Evolutionary conservation across 2,797 vertebrate genomes (phyloP).

Genomic region (Argentina silus): DNA sequence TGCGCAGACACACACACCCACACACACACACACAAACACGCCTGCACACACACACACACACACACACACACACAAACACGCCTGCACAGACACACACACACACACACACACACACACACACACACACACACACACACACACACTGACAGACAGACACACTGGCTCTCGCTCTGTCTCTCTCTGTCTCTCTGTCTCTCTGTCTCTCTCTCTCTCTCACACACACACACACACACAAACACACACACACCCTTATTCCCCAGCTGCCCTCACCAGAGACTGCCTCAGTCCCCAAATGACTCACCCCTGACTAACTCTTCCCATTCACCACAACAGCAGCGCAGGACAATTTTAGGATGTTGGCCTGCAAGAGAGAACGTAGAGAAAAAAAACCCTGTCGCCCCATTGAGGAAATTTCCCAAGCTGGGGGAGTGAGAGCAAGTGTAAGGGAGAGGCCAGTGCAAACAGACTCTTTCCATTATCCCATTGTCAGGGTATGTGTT

Average conservation of each 20-base stretch:
- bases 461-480: conserved; percentile 32
- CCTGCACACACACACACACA: conserved; percentile 6
- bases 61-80: background rate
- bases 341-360: conserved; percentile 33
- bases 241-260: conserved; percentile 29
- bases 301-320: conserved; percentile 40
- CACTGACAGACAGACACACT: background rate
- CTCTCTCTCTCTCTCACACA: background rate
- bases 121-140: conserved; percentile 2
- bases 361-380: conserved; percentile 26
- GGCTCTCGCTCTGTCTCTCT: background rate
- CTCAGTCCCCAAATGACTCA: conserved; percentile 41
- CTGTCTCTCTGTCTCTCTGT: background rate
- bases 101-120: background rate
- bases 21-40: background rate
- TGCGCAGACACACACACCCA: conserved; percentile 24
- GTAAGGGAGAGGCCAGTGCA: conserved; percentile 1
- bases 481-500: conserved; percentile 26
- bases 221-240: conserved; percentile 16
- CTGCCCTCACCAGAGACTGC: conserved; percentile 23
- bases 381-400: conserved; percentile 10
- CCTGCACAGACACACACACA: background rate
- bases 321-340: conserved; percentile 30
- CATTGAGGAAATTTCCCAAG: conserved; percentile 38
- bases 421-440: conserved; percentile 11